A percentile compares a stretch with the other conserved stretches of the same genome.
phyloP scores from a whole-genome alignment of 2,113 vertebrate genomes.

The Oostethus manadensis region DNA sequence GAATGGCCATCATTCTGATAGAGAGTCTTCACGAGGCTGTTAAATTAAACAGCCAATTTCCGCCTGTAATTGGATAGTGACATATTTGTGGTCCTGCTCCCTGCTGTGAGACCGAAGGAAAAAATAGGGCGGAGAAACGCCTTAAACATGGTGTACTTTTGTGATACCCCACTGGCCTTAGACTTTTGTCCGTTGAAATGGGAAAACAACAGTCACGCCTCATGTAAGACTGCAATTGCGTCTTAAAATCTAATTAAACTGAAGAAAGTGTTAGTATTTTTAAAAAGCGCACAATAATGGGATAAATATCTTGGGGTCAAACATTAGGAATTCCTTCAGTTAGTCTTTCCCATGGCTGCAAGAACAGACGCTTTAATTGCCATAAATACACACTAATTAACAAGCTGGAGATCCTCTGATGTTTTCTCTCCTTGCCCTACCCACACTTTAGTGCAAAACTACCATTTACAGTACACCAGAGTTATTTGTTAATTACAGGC shows the following conservation, averaged over 20 bases:
- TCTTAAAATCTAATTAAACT: background rate
- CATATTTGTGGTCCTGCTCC: constrained; percentile 50
- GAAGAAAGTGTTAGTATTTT: constrained; percentile 36
- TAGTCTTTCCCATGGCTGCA: constrained; percentile 35
- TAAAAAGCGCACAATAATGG: constrained; percentile 21
- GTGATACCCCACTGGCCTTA: constrained; percentile 11
- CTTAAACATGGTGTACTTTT: constrained; percentile 17
- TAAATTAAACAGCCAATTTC: constrained; percentile 69
- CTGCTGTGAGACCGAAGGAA: constrained; percentile 28
- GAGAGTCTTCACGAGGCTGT: constrained; percentile 49
- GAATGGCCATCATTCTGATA: constrained; percentile 49
- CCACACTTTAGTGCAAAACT: constrained; percentile 50
- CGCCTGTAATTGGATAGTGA: constrained; percentile 64
- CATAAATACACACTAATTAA: constrained; percentile 65
- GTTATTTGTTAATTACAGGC: constrained; percentile 54
- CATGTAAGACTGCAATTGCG: constrained; percentile 5
- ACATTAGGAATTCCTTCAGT: constrained; percentile 59
- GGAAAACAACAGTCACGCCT: background rate
- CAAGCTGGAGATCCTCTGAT: constrained; percentile 47
- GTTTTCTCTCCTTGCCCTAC: constrained; percentile 28
- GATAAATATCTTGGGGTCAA: constrained; percentile 44
- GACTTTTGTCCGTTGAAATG: background rate
- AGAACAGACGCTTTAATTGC: constrained; percentile 51
- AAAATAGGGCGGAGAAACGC: constrained; percentile 20
- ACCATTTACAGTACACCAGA: constrained; percentile 52